These are phyloP conservation scores for Astatotilapia flaviijosephi DNA, from an alignment of 2,113 vertebrate genomes.

Conservation along the genomic window DNA sequence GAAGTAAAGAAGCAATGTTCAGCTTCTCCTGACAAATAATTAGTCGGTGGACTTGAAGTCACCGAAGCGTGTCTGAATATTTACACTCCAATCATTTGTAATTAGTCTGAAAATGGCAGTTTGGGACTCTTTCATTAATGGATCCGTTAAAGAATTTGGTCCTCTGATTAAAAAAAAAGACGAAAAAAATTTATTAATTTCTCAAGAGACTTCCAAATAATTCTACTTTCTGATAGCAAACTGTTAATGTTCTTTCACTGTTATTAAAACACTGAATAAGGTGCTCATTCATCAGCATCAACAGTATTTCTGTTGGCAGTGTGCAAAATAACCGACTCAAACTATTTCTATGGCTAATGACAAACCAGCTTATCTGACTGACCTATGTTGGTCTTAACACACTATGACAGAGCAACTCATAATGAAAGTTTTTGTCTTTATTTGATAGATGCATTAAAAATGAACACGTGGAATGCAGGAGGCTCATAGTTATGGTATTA, in stretches of 20 bases:
- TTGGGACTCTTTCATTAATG: slow-evolving; percentile 19
- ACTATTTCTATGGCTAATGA: not conserved
- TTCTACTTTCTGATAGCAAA: slow-evolving; percentile 40
- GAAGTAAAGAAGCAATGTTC: not conserved
- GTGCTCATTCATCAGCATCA: not conserved
- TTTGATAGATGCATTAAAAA: not conserved
- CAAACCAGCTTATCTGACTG: not conserved
- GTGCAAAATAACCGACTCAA: not conserved
- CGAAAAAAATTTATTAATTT: slow-evolving; percentile 9
- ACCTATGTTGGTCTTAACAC: not conserved
- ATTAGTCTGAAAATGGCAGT: slow-evolving; percentile 17
- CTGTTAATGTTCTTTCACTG: not conserved
- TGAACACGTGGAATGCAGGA: not conserved
- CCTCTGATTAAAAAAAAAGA: slow-evolving; percentile 28
- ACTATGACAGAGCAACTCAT: not conserved
- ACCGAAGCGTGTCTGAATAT: slow-evolving; percentile 22
- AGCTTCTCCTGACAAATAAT: slow-evolving; percentile 25
- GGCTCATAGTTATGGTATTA: not conserved
- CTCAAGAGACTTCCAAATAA: slow-evolving; percentile 34
- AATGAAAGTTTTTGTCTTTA: not conserved
- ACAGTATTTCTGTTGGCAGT: not conserved
- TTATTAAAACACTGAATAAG: slow-evolving; percentile 35
- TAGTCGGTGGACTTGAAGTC: slow-evolving; percentile 11
- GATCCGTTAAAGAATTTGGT: slow-evolving; percentile 14
- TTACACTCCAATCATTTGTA: slow-evolving; percentile 28